These are phyloP conservation scores for Eupithecia pulchellata DNA, from an alignment of 2,888 invertebrate species.

Conservation along the genomic window DNA sequence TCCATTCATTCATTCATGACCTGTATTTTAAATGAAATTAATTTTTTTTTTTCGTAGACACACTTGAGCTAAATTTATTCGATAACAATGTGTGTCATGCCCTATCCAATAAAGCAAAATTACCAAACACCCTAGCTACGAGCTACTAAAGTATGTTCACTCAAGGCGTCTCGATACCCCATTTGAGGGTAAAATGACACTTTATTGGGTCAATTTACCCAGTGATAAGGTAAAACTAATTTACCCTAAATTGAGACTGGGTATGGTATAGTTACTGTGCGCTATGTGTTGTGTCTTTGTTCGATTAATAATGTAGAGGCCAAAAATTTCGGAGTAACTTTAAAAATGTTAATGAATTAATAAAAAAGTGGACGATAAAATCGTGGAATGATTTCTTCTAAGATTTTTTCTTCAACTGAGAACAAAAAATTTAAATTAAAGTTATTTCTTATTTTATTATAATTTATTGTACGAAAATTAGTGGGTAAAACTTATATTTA, in stretches of 20 bases:
- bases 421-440: no score
- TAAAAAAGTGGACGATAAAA: no score
- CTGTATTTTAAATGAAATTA: no score
- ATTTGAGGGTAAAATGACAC: slow-evolving; percentile 10
- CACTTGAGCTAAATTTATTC: background rate
- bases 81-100: background rate
- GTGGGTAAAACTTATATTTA: no score
- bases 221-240: slow-evolving; percentile 22
- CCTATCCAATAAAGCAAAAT: slow-evolving; percentile 8
- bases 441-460: no score
- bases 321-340: background rate
- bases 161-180: slow-evolving; percentile 6
- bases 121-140: background rate
- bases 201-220: slow-evolving; percentile 9
- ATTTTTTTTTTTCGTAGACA: background rate
- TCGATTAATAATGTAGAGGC: background rate
- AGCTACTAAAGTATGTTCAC: background rate
- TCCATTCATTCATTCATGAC: no score
- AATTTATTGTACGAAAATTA: no score
- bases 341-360: no score
- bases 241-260: slow-evolving; percentile 15
- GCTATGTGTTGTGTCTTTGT: background rate
- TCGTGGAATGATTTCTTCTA: no score
- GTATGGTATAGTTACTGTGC: no score
- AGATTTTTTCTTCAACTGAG: no score